These are phyloP conservation scores for Rhopalosiphum nymphaeae DNA, from an alignment of 2,888 invertebrate species.

Conservation along the genomic window DNA sequence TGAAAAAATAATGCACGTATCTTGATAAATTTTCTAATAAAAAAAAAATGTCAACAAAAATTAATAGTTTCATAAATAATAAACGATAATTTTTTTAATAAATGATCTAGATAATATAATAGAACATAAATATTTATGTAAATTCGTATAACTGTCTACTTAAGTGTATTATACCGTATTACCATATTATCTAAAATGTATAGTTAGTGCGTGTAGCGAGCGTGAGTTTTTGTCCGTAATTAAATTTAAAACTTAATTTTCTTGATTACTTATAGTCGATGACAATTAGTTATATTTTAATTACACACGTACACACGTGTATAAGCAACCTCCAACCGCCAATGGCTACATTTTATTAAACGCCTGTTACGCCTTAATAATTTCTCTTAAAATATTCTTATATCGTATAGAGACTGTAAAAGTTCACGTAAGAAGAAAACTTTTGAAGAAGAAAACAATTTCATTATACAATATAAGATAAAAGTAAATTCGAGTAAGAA, in stretches of 20 bases:
- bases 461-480: background rate
- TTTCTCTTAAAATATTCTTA: background rate
- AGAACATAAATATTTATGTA: background rate
- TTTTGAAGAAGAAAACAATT: background rate
- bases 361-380: background rate
- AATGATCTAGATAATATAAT: background rate
- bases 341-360: background rate
- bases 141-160: background rate
- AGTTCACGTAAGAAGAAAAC: background rate
- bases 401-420: background rate
- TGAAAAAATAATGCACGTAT: background rate
- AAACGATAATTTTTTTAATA: background rate
- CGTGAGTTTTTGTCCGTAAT: background rate
- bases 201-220: background rate
- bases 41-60: background rate
- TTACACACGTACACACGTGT: background rate
- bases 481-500: background rate
- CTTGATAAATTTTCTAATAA: background rate
- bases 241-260: background rate
- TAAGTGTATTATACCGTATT: background rate
- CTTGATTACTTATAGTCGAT: background rate
- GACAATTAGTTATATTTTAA: background rate
- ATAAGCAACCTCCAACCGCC: background rate
- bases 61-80: background rate
- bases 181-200: background rate